Conservation (phyloP, 2,113 vertebrate genomes). For the Centropristis striata region DNA sequence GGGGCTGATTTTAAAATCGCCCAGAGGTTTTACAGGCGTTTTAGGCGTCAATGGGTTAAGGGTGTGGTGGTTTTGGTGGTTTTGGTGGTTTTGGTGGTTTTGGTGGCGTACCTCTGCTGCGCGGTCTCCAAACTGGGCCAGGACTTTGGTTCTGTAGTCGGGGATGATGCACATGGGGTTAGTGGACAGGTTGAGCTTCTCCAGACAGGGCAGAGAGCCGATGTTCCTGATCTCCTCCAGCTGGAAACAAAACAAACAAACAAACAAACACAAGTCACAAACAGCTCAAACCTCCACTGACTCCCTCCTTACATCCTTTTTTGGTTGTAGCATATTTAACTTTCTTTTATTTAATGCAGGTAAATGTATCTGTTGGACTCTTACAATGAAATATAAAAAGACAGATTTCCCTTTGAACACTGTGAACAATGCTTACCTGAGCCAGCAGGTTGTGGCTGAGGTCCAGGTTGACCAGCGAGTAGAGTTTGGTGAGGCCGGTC, state of each 20-base stretch:
- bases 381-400: not conserved
- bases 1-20: too few species aligned
- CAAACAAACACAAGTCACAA: not conserved
- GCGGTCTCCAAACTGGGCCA: conserved; percentile 96
- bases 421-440: conserved; percentile 89
- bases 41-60: too few species aligned
- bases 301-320: not conserved
- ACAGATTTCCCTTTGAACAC: too few species aligned
- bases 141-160: conserved; percentile 97
- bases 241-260: conserved; percentile 80
- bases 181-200: conserved; percentile 89
- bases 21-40: too few species aligned
- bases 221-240: conserved; percentile 93
- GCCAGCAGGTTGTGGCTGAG: conserved; percentile 92
- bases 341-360: not conserved
- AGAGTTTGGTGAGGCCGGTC: conserved; percentile 94
- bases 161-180: conserved; percentile 97
- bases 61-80: not conserved
- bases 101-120: conserved; percentile 93
- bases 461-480: conserved; percentile 96
- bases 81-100: too few species aligned
- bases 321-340: not conserved
- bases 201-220: conserved; percentile 92
- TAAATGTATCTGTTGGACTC: not conserved
- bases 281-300: not conserved